Percentiles rank a stretch among this genome's conserved stretches.
Evolutionary conservation across 2,888 invertebrate genomes (phyloP).

Genomic region (Callosobruchus maculatus): DNA sequence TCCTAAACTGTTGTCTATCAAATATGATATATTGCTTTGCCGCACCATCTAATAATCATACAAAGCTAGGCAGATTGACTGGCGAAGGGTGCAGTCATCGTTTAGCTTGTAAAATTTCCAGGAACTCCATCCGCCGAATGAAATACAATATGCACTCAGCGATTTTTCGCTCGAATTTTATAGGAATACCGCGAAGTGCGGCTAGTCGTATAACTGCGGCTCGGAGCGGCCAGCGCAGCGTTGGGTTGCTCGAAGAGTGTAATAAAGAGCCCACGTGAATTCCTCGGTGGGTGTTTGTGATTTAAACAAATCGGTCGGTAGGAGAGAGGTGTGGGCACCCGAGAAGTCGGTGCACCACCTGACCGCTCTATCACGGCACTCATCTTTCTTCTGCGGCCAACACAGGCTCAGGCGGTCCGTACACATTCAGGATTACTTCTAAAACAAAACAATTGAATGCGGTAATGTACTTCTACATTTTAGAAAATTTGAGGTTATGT

Average conservation of each 20-base stretch:
- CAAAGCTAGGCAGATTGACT: background rate
- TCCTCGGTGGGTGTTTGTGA: constrained; percentile 34
- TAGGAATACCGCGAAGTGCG: background rate
- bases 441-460: background rate
- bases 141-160: background rate
- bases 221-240: constrained; percentile 9
- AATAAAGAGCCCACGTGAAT: constrained; percentile 29
- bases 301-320: constrained; percentile 33
- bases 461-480: no score
- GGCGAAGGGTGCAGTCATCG: background rate
- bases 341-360: constrained; percentile 9
- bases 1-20: no score
- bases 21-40: background rate
- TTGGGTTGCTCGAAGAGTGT: background rate
- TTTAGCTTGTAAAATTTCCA: background rate
- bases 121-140: background rate
- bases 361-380: constrained; percentile 8
- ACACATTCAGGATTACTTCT: background rate
- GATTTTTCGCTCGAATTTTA: background rate
- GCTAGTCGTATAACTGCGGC: background rate
- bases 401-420: background rate
- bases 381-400: background rate
- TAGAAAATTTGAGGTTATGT: no score
- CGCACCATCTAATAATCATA: background rate
- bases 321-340: constrained; percentile 20